Percentiles rank a stretch among this genome's conserved stretches.
phyloP scores from a whole-genome alignment of 2,797 vertebrate species.

The Eupleurogrammus muticus region DNA sequence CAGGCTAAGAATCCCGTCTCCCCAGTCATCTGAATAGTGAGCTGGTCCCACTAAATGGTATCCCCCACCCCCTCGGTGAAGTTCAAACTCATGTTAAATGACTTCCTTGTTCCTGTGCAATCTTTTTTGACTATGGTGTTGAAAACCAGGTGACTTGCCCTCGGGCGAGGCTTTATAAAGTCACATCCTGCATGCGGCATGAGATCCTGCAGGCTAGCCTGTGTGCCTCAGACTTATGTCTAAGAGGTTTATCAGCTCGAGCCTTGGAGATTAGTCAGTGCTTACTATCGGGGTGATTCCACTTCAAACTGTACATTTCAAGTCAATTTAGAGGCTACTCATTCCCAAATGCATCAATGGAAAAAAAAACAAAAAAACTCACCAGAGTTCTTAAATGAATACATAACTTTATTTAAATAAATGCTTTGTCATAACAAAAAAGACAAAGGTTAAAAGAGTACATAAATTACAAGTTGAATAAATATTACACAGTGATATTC shows the following conservation, averaged over 20 bases:
- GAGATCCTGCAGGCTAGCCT: conserved; percentile 68
- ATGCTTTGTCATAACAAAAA: conserved; percentile 99
- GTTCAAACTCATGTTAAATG: conserved; percentile 75
- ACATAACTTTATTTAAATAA: conserved; percentile 99
- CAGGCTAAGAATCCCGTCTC: conserved; percentile 54
- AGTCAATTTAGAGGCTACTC: conserved; percentile 38
- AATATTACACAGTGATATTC: conserved; percentile 99
- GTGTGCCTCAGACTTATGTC: conserved; percentile 70
- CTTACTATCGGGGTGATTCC: conserved; percentile 65
- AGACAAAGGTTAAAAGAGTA: conserved; percentile 99
- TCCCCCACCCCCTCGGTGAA: conserved; percentile 56
- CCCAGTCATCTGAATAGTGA: conserved; percentile 66
- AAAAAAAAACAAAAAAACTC: conserved; percentile 51
- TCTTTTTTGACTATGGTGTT: conserved; percentile 74
- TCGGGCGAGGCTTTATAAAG: conserved; percentile 76
- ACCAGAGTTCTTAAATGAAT: conserved; percentile 88
- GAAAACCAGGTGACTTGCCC: conserved; percentile 83
- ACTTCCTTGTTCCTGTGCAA: conserved; percentile 82
- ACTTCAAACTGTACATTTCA: conserved; percentile 55
- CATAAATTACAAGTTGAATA: conserved; percentile 99
- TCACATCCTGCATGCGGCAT: conserved; percentile 78
- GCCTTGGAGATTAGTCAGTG: conserved; percentile 67
- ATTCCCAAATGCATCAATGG: not conserved
- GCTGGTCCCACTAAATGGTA: conserved; percentile 56
- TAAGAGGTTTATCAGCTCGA: conserved; percentile 77